Evolutionary conservation across 2,888 invertebrate genomes (phyloP).

Genomic region (Anodontia alba): DNA sequence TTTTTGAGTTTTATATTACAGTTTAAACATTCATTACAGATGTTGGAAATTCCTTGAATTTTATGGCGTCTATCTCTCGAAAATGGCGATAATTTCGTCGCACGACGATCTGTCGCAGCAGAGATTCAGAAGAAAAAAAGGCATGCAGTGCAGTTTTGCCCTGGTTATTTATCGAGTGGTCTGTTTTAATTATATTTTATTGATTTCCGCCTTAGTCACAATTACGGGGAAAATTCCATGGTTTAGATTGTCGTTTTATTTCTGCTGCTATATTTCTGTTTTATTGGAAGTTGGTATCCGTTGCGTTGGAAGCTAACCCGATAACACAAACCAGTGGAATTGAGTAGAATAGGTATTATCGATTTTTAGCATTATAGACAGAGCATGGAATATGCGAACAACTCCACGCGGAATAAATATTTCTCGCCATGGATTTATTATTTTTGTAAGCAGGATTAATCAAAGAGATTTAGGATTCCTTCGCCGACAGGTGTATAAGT

Average conservation of each 20-base stretch:
- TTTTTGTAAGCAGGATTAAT: constrained; percentile 55
- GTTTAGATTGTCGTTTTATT: constrained; percentile 4
- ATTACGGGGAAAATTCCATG: constrained; percentile 10
- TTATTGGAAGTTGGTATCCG: constrained; percentile 9
- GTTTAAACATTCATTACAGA: too few relatives aligned
- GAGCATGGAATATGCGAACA: constrained; percentile 5
- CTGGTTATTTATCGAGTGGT: constrained; percentile 4
- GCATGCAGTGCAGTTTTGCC: too few relatives aligned
- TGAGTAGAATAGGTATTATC: background rate
- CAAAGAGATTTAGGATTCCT: constrained; percentile 27
- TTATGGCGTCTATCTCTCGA: too few relatives aligned
- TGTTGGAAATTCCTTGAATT: too few relatives aligned
- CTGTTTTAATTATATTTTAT: constrained; percentile 55
- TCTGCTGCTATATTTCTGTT: background rate
- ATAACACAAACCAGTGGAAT: constrained; percentile 7
- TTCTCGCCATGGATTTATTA: constrained; percentile 47
- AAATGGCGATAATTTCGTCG: too few relatives aligned
- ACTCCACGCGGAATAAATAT: background rate
- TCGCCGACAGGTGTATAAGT: constrained; percentile 1
- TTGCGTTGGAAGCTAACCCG: constrained; percentile 5
- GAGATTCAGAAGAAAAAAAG: too few relatives aligned
- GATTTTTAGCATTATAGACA: constrained; percentile 13
- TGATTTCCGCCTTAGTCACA: constrained; percentile 27
- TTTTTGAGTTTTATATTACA: too few relatives aligned
- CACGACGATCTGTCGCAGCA: too few relatives aligned